Evolutionary conservation across 2,113 vertebrate species (phyloP).

Genomic region (Xyrauchen texanus): DNA sequence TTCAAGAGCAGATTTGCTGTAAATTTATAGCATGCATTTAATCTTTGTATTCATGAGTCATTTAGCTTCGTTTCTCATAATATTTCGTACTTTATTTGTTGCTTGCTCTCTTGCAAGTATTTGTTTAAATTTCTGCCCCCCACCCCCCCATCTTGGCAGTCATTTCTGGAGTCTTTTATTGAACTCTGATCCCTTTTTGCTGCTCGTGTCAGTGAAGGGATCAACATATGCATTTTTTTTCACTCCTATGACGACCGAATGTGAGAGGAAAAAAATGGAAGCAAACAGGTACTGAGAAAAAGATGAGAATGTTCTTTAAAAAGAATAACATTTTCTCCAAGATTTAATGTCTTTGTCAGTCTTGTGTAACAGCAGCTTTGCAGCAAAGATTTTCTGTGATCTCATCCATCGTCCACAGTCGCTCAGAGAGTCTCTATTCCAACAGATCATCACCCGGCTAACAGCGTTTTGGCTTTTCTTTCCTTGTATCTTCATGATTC

Average conservation of each 20-base stretch:
- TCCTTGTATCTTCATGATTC: slow-evolving; percentile 31
- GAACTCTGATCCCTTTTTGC: slow-evolving; percentile 58
- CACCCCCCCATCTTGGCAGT: slow-evolving; percentile 70
- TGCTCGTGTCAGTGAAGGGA: slow-evolving; percentile 56
- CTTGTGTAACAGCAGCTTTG: slow-evolving; percentile 33
- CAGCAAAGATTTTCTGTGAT: slow-evolving; percentile 31
- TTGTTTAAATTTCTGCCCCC: slow-evolving; percentile 67
- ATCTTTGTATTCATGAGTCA: slow-evolving; percentile 76
- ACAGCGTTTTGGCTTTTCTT: slow-evolving; percentile 31
- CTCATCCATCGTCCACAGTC: slow-evolving; percentile 57
- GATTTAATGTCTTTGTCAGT: slow-evolving; percentile 52
- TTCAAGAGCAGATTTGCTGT: slow-evolving; percentile 78
- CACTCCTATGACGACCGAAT: slow-evolving; percentile 54
- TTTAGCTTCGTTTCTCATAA: slow-evolving; percentile 69
- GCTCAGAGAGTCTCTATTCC: slow-evolving; percentile 22
- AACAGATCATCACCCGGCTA: slow-evolving; percentile 57
- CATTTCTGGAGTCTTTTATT: slow-evolving; percentile 62
- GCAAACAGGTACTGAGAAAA: slow-evolving; percentile 72
- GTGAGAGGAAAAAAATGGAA: slow-evolving; percentile 64
- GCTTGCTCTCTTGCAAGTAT: slow-evolving; percentile 51
- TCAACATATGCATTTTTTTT: slow-evolving; percentile 12
- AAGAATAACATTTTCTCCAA: slow-evolving; percentile 73
- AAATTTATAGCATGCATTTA: slow-evolving; percentile 81
- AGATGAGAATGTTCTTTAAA: slow-evolving; percentile 76
- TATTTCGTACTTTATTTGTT: slow-evolving; percentile 63